Conservation (phyloP, 2,113 vertebrate species). For the Manacus vitellinus region DNA sequence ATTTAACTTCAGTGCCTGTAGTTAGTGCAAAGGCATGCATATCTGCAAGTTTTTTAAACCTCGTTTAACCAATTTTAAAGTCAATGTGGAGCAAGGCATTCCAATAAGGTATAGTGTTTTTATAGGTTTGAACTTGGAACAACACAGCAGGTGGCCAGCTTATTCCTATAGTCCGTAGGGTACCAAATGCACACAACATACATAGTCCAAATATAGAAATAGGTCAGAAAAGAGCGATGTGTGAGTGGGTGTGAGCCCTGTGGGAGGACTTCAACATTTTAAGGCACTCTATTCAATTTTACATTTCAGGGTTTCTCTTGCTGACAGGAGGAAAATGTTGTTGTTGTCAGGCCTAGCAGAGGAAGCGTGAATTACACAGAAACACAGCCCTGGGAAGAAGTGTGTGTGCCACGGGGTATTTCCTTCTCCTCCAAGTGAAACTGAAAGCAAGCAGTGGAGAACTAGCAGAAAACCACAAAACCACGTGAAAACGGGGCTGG, state of each 20-base stretch:
- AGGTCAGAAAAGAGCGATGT: fast-evolving
- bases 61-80: not conserved
- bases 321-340: not conserved
- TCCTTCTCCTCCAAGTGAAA: not conserved
- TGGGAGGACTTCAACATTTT: not conserved
- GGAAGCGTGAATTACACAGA: not conserved
- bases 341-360: not conserved
- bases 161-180: not conserved
- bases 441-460: not conserved
- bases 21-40: not conserved
- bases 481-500: fast-evolving
- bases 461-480: not conserved
- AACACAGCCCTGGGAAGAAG: not conserved
- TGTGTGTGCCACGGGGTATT: not conserved
- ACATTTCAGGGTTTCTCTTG: not conserved
- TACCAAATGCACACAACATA: not conserved
- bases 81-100: not conserved
- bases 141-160: not conserved
- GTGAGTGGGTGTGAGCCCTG: fast-evolving
- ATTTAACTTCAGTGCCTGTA: not conserved
- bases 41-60: not conserved
- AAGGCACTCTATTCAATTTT: not conserved
- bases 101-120: not conserved
- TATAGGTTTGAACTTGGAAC: not conserved
- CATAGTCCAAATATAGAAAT: not conserved